These are phyloP conservation scores for Ips nitidus DNA, from an alignment of 1,140 invertebrate genomes.

Conservation along the genomic window DNA sequence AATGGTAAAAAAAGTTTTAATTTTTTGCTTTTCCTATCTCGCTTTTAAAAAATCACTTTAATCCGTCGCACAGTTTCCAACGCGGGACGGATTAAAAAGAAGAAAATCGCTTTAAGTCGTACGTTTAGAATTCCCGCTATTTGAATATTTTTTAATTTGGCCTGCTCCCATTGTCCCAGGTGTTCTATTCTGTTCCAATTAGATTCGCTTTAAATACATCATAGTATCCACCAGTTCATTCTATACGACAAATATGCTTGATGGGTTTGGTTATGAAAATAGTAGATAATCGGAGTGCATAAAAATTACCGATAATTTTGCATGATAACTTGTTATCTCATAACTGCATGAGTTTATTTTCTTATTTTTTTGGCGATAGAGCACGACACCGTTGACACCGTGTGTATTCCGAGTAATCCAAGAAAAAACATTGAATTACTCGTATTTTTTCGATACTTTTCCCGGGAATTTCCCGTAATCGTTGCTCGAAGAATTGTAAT, in stretches of 20 bases:
- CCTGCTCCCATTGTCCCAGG: neutral
- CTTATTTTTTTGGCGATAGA: neutral
- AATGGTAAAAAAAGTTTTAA: conserved; percentile 12
- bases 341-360: neutral
- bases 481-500: neutral
- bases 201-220: neutral
- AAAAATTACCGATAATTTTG: too few relatives aligned
- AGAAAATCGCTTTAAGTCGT: neutral
- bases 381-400: neutral
- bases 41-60: neutral
- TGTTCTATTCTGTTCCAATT: neutral
- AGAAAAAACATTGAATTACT: neutral
- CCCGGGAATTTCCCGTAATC: neutral
- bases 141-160: neutral
- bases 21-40: conserved; percentile 7
- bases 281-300: neutral
- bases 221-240: neutral
- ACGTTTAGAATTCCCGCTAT: neutral
- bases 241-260: neutral
- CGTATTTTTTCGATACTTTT: neutral
- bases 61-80: neutral
- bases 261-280: neutral
- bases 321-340: too few relatives aligned
- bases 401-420: neutral
- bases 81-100: neutral